These are phyloP conservation scores for Sylvia atricapilla DNA, from an alignment of 2,113 vertebrate species.

Conservation along the genomic window DNA sequence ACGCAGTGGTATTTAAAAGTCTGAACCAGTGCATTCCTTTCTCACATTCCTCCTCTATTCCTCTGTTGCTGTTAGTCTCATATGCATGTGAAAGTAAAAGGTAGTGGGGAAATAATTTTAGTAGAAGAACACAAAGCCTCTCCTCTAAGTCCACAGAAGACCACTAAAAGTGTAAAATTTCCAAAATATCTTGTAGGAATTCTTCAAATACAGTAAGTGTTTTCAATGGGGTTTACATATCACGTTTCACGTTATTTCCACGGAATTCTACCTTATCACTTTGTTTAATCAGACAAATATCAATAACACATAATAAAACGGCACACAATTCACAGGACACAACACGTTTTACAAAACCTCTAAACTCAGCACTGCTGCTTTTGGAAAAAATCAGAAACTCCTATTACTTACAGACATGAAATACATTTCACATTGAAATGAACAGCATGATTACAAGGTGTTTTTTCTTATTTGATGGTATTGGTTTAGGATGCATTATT, in stretches of 20 bases:
- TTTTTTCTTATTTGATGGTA: constrained; percentile 42
- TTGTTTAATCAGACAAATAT: constrained; percentile 72
- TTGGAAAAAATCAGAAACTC: constrained; percentile 59
- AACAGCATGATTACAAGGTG: constrained; percentile 67
- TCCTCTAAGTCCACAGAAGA: constrained; percentile 66
- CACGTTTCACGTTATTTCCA: constrained; percentile 63
- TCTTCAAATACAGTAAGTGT: constrained; percentile 61
- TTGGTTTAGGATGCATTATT: constrained; percentile 35
- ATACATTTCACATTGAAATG: constrained; percentile 71
- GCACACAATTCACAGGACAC: constrained; percentile 69
- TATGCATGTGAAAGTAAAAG: constrained; percentile 63
- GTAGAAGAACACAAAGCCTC: constrained; percentile 64
- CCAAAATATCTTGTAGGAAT: constrained; percentile 57
- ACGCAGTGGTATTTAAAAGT: constrained; percentile 40
- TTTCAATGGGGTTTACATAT: constrained; percentile 53
- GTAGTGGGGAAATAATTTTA: constrained; percentile 59
- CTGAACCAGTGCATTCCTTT: constrained; percentile 57
- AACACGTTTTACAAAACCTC: constrained; percentile 69
- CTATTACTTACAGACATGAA: constrained; percentile 62
- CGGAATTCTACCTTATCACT: constrained; percentile 66
- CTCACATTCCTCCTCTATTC: constrained; percentile 56
- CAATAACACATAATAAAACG: constrained; percentile 69
- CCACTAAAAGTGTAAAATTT: constrained; percentile 67
- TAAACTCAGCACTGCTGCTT: constrained; percentile 65
- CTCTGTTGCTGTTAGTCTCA: constrained; percentile 63